phyloP scores from a whole-genome alignment of 2,888 invertebrate genomes.

The Homarus gammarus region DNA sequence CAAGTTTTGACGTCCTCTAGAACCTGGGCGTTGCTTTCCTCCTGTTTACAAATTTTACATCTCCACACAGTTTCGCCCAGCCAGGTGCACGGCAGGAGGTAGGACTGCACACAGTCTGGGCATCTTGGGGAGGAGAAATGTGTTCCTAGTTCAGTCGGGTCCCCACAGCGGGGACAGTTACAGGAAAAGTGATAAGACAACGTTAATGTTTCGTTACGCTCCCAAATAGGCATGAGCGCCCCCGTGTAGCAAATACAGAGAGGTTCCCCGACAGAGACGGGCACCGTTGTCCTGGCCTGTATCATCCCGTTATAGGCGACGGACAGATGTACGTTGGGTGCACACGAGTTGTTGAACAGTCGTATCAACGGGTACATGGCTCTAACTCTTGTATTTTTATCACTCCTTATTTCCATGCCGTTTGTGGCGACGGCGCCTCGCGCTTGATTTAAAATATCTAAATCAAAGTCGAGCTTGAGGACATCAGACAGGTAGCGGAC shows the following conservation, averaged over 20 bases:
- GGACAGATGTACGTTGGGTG: conserved; percentile 90
- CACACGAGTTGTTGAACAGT: conserved; percentile 88
- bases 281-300: conserved; percentile 84
- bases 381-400: conserved; percentile 23
- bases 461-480: conserved; percentile 41
- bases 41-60: conserved; percentile 51
- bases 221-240: conserved; percentile 70
- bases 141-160: conserved; percentile 66
- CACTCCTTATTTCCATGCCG: conserved; percentile 60
- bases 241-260: conserved; percentile 90
- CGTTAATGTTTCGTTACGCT: conserved; percentile 33
- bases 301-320: conserved; percentile 84
- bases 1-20: conserved; percentile 53
- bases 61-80: conserved; percentile 41
- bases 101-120: conserved; percentile 44
- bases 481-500: conserved; percentile 60
- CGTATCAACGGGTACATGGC: conserved; percentile 87
- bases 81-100: conserved; percentile 14
- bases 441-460: conserved; percentile 57
- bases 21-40: conserved; percentile 40
- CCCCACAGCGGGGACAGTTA: conserved; percentile 62
- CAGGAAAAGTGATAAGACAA: conserved; percentile 63
- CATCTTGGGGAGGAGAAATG: conserved; percentile 70
- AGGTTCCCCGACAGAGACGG: conserved; percentile 84
- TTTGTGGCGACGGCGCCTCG: conserved; percentile 69